Evolutionary conservation across 1,140 invertebrate species (phyloP).

Genomic region (Myzus persicae): DNA sequence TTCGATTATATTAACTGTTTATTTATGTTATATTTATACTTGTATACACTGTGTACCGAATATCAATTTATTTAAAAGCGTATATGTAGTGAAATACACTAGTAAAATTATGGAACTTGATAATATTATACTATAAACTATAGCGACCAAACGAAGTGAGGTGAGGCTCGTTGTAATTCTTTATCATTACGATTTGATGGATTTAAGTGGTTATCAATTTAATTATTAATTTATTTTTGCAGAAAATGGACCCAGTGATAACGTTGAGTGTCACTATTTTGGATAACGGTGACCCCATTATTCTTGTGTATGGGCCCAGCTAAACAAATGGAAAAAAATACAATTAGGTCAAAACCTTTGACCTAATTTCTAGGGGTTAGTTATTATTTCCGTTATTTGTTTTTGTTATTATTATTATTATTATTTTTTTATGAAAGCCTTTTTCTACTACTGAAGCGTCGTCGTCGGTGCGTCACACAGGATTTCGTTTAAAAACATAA

Average conservation of each 20-base stretch:
- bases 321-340: background rate
- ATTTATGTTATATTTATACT: too few relatives aligned
- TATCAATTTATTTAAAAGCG: background rate
- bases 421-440: background rate
- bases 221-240: background rate
- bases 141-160: background rate
- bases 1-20: too few relatives aligned
- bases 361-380: slow-evolving; percentile 22
- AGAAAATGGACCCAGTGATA: too few relatives aligned
- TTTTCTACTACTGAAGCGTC: background rate
- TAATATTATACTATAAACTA: too few relatives aligned
- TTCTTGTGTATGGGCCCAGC: background rate
- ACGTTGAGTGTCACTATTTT: background rate
- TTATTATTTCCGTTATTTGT: background rate
- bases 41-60: too few relatives aligned
- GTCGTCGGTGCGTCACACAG: background rate
- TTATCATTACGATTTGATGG: background rate
- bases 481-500: slow-evolving; percentile 40
- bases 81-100: background rate
- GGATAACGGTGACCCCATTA: background rate
- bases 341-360: background rate
- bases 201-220: background rate
- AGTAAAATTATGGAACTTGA: background rate
- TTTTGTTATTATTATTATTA: background rate
- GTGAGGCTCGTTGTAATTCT: background rate